phyloP scores from a whole-genome alignment of 2,113 vertebrate species.

The Salvator merianae region DNA sequence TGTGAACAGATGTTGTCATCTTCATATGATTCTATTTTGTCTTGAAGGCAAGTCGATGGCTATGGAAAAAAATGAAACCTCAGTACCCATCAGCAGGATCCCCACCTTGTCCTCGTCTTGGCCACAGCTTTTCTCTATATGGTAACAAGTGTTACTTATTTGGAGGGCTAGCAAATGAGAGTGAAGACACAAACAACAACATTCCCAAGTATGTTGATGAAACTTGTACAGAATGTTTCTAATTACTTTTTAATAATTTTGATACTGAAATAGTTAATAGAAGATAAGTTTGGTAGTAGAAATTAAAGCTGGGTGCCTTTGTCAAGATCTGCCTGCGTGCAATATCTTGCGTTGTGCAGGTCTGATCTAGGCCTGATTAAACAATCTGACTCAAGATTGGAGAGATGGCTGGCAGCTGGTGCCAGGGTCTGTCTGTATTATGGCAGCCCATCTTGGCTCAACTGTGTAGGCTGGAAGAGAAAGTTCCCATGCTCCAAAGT shows the following conservation, averaged over 20 bases:
- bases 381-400: no score
- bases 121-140: slow-evolving; percentile 89
- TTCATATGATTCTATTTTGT: slow-evolving; percentile 34
- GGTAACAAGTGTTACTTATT: slow-evolving; percentile 92
- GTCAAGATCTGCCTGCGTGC: no score
- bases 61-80: slow-evolving; percentile 97
- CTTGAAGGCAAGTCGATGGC: slow-evolving; percentile 92
- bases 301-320: no score
- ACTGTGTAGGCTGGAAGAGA: no score
- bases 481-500: no score
- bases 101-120: slow-evolving; percentile 87
- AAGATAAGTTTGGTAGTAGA: background rate
- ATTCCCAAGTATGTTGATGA: slow-evolving; percentile 83
- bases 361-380: no score
- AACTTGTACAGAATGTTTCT: slow-evolving; percentile 27
- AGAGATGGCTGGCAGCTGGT: no score
- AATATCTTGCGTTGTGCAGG: no score
- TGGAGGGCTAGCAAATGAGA: slow-evolving; percentile 90
- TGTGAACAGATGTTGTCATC: background rate
- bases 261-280: background rate
- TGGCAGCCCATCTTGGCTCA: no score
- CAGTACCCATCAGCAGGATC: slow-evolving; percentile 82
- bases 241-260: background rate
- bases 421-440: no score
- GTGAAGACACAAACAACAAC: slow-evolving; percentile 92